Conservation (phyloP, 1,140 invertebrate genomes). For the Pantala flavescens region DNA sequence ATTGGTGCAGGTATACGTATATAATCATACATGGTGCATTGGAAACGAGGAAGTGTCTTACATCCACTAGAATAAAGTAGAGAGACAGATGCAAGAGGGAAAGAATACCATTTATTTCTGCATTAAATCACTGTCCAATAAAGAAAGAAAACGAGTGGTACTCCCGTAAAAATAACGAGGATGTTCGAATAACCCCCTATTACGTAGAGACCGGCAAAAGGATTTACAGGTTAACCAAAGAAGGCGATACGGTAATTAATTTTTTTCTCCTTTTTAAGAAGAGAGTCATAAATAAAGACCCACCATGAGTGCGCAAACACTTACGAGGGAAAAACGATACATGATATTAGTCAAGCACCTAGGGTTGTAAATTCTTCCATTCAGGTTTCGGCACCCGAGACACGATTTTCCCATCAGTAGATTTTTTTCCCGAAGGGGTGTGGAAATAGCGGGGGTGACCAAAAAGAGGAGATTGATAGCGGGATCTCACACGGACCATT, state of each 20-base stretch:
- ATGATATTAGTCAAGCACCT: conserved; percentile 3
- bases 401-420: conserved; percentile 1
- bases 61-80: no score
- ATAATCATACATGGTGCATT: no score
- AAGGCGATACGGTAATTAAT: not conserved
- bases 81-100: no score
- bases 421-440: not conserved
- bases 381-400: conserved; percentile 1
- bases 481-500: not conserved
- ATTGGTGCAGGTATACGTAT: no score
- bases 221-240: not conserved
- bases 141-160: no score
- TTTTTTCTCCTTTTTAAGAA: conserved; percentile 1
- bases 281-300: conserved; percentile 1
- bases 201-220: not conserved
- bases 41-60: no score
- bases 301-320: not conserved
- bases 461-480: not conserved
- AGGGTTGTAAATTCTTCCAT: conserved; percentile 2
- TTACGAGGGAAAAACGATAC: not conserved
- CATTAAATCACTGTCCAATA: no score
- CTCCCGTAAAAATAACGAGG: no score
- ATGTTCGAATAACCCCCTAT: no score
- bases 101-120: no score
- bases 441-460: not conserved